A percentile compares a stretch with the other conserved stretches of the same genome.
These are phyloP conservation scores for Drosophila athabasca DNA, from an alignment of 1,140 invertebrate species.

Conservation along the genomic window DNA sequence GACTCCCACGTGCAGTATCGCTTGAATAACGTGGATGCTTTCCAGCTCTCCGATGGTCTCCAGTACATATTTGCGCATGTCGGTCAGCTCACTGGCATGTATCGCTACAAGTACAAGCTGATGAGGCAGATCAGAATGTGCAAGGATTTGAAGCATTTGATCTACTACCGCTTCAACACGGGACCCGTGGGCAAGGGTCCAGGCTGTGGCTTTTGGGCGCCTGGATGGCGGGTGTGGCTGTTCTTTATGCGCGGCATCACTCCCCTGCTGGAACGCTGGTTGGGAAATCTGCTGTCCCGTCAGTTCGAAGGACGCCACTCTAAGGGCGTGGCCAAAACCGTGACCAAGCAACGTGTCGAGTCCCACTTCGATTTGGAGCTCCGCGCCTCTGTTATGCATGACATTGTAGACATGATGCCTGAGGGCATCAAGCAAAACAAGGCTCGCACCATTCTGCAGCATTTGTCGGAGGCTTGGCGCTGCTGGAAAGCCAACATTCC, in stretches of 20 bases:
- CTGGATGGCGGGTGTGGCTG: constrained; percentile 99
- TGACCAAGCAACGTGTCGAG: constrained; percentile 99
- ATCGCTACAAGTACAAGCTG: constrained; percentile 99
- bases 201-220: constrained; percentile 99
- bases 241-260: constrained; percentile 99
- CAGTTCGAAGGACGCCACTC: constrained; percentile 99
- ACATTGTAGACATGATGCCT: constrained; percentile 99
- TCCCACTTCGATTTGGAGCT: constrained; percentile 99
- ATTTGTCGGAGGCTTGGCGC: constrained; percentile 99
- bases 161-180: constrained; percentile 99
- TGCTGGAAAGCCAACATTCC: constrained; percentile 99
- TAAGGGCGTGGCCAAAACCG: constrained; percentile 99
- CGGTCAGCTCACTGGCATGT: constrained; percentile 99
- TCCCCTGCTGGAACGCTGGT: constrained; percentile 97
- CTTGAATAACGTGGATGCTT: constrained; percentile 99
- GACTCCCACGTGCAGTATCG: constrained; percentile 99
- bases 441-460: constrained; percentile 98
- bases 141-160: constrained; percentile 99
- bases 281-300: constrained; percentile 98
- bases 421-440: constrained; percentile 99
- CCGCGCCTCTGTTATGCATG: constrained; percentile 99
- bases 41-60: constrained; percentile 98
- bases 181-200: constrained; percentile 99
- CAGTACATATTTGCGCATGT: constrained; percentile 99
- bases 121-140: constrained; percentile 99